Conservation (phyloP, 2,113 vertebrate genomes). For the Todiramphus chloris region DNA sequence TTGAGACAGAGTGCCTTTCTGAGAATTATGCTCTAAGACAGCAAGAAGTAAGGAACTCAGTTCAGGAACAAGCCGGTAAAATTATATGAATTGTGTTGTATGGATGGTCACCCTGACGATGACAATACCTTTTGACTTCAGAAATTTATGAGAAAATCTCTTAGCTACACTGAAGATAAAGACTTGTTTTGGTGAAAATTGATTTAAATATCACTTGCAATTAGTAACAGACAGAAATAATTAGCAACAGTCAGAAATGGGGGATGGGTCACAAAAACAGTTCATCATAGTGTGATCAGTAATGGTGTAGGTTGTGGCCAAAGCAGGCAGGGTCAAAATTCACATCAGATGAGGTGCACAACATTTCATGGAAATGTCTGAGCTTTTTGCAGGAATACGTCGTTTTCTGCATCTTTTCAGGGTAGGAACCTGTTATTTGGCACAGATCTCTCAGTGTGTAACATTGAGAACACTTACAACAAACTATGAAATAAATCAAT, state of each 20-base stretch:
- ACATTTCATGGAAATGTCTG: neutral
- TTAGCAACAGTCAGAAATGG: neutral
- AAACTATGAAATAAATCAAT: constrained; percentile 50
- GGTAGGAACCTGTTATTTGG: neutral
- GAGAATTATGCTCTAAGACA: neutral
- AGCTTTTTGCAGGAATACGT: neutral
- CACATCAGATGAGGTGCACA: neutral
- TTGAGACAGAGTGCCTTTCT: neutral
- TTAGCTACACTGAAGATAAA: neutral
- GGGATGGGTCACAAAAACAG: neutral
- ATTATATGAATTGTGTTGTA: accelerated
- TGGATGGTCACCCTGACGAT: neutral
- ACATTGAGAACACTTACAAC: neutral
- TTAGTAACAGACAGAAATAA: neutral
- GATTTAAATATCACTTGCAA: neutral
- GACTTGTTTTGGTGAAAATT: neutral
- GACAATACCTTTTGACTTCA: neutral
- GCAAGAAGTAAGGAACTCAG: neutral
- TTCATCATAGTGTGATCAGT: neutral
- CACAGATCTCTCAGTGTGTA: neutral
- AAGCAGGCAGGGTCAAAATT: neutral
- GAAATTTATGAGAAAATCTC: neutral
- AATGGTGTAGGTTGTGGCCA: neutral
- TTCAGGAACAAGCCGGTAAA: neutral
- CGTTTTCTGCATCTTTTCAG: neutral